Evolutionary conservation across 2,113 vertebrate species (phyloP), one percentile per base, ranked within the genome.

Genomic region (Dascyllus trimaculatus): DNA sequence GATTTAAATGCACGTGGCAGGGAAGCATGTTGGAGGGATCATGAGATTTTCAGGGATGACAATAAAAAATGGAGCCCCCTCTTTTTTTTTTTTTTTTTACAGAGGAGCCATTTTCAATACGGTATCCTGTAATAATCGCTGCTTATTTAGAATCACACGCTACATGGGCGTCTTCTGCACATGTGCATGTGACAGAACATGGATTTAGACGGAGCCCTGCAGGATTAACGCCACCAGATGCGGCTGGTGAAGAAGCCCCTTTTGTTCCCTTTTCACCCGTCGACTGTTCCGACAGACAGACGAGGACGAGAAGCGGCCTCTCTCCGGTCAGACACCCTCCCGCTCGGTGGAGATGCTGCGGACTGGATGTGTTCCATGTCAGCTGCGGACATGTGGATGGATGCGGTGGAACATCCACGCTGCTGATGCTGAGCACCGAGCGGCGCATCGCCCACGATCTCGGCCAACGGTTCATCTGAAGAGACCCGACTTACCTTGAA

Each of bases 221-320:
- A 4, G 78, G 70, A 74, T 84, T 65, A 61, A 48, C 29, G 53
- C 29, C 8, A 18, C 17, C 56, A 71, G 67, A 75, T 58, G 84
- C 71, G 51, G 68, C 7, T 4, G 53, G 40, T 51, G 46, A 56
- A 64, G 59, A 13, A 38, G 24, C 52, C n/a, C n/a, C 24, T 59
- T 63, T 73, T 77, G 45, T 69, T 13, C 22, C n/a, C 2, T 48
- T n/a, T 52, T 8, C 1, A 9, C 48, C 18, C 45, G 15, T 18
- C 45, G 45, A 11, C 17, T n/a, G 8, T 21, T 9, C 9, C 8
- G 2, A 51, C 1, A 51, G 29, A 29, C 29, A 21, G 5, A 51
- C 18, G 17, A 49, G 18, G 7, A 49, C 3, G 5, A 49, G 48
- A 18, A 49, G 19, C 48, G 48, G 7, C 18, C 10, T 40, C 13